Percentiles rank a stretch among this genome's conserved stretches.
Evolutionary conservation across 1,140 invertebrate species (phyloP).

Genomic region (Anoplolepis gracilipes): DNA sequence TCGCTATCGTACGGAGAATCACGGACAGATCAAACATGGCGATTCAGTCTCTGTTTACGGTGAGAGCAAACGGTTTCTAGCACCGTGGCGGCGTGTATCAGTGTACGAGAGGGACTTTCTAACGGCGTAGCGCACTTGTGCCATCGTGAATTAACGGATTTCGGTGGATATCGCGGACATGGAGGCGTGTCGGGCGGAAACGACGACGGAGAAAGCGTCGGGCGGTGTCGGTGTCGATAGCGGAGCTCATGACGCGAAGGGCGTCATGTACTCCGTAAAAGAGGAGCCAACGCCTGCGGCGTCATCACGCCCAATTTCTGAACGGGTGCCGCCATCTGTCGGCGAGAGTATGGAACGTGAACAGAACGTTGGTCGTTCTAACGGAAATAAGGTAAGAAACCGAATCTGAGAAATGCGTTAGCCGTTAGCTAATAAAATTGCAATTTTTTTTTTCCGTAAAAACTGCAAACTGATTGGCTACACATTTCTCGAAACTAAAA

Average conservation of each 20-base stretch:
- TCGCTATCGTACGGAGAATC: conserved; percentile 76
- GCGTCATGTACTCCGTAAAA: conserved; percentile 62
- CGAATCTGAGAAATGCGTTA: too few species aligned
- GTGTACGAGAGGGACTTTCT: conserved; percentile 69
- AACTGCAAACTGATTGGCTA: too few species aligned
- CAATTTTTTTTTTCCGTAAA: too few species aligned
- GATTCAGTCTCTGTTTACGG: conserved; percentile 83
- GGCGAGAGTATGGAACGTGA: conserved; percentile 68
- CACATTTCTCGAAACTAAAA: too few species aligned
- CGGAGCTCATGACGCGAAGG: conserved; percentile 73
- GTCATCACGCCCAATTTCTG: conserved; percentile 65
- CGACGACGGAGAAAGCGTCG: conserved; percentile 69
- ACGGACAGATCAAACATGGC: conserved; percentile 84
- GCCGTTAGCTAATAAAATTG: too few species aligned
- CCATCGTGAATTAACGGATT: conserved; percentile 73
- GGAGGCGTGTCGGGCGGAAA: conserved; percentile 71
- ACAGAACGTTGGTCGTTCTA: conserved; percentile 46
- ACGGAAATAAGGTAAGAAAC: conserved; percentile 74
- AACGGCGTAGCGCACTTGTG: conserved; percentile 79
- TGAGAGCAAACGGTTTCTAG: conserved; percentile 78
- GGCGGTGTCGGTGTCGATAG: conserved; percentile 57
- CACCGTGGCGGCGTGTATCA: conserved; percentile 51
- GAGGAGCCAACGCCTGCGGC: conserved; percentile 79
- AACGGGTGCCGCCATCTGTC: conserved; percentile 74
- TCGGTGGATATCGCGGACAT: conserved; percentile 78